Percentiles rank a stretch among this genome's conserved stretches.
Conservation (phyloP, 2,113 vertebrate genomes). For the Pelecanus crispus region DNA sequence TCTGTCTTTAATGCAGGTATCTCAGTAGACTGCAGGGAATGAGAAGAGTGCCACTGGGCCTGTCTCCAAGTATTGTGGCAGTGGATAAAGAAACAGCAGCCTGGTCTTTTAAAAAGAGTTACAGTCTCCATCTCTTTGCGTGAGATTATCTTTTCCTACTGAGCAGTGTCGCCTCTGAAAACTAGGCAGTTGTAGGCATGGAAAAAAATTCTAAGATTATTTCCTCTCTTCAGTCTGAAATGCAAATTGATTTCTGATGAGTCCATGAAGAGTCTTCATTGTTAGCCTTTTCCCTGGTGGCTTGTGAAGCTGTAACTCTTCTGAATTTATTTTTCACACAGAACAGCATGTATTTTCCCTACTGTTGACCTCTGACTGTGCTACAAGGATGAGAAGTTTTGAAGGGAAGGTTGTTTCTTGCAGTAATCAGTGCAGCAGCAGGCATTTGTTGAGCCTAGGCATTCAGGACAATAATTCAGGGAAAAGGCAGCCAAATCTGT, state of each 20-base stretch:
- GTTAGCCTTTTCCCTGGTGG: slow-evolving; percentile 55
- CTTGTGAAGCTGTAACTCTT: slow-evolving; percentile 53
- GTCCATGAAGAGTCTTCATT: slow-evolving; percentile 38
- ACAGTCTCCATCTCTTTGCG: not conserved
- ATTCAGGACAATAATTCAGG: slow-evolving; percentile 34
- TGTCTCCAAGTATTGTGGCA: not conserved
- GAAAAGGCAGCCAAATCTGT: slow-evolving; percentile 23
- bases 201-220: not conserved
- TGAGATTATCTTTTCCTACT: not conserved
- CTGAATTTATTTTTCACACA: slow-evolving; percentile 52
- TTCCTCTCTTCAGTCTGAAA: slow-evolving; percentile 33
- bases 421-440: slow-evolving; percentile 42
- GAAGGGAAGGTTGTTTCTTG: slow-evolving; percentile 32
- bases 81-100: not conserved
- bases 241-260: slow-evolving; percentile 42
- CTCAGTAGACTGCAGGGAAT: not conserved
- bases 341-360: slow-evolving; percentile 52
- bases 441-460: slow-evolving; percentile 29
- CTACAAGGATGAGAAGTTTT: slow-evolving; percentile 32
- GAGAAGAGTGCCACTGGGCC: not conserved
- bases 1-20: not conserved
- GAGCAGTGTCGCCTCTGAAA: not conserved
- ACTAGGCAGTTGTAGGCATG: not conserved
- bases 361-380: slow-evolving; percentile 55
- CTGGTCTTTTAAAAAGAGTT: not conserved